Base-by-base conservation (phyloP, 2,888 invertebrate species). In the Gibbula magus region DNA sequence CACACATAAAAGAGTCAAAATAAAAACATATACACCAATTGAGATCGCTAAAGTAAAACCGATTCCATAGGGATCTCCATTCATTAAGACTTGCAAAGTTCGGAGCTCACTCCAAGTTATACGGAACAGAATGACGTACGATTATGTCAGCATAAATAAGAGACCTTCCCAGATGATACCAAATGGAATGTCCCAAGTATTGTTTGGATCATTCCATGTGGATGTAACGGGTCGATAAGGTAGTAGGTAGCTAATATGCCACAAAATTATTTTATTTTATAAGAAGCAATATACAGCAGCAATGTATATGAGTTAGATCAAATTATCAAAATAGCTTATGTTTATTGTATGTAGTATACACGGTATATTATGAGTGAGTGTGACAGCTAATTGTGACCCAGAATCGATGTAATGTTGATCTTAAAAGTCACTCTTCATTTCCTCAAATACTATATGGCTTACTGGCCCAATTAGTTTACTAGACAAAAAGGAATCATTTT, bases 221-320 rank as follows among this genome's bases (percentile, higher is more conserved):
- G 29, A 29, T 29, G 29, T 25, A 29, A 29, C 61, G 29, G 61
- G 61, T 61, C 10, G 61, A 61, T 29, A 61, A 61, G 61, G 61
- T 61, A 61, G 61, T 61, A 61, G 61, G 61, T 61, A 61, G 61
- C 61, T 61, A 61, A 61, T 61, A 61, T 61, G 61, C 61, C 61
- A 61, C 61, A 61, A 61, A 61, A 61, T 61, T 61, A 61, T 61
- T 61, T 61, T 61, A 61, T 61, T 61, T 61, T 25, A 61, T 61
- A 29, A 61, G 29, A 61, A 61, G 61, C 61, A 61, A 61, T 61
- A 29, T 61, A 61, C 61, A 61, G 61, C 61, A 61, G 61, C 16
- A 25, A 45, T 45, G 45, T 45, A 45, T 45, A 45, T 45, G 45
- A 45, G 45, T 45, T 45, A 45, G 45, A 45, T 45, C 45, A 45